These are phyloP conservation scores for Ferrisia virgata DNA, from an alignment of 2,888 invertebrate genomes.

Conservation along the genomic window DNA sequence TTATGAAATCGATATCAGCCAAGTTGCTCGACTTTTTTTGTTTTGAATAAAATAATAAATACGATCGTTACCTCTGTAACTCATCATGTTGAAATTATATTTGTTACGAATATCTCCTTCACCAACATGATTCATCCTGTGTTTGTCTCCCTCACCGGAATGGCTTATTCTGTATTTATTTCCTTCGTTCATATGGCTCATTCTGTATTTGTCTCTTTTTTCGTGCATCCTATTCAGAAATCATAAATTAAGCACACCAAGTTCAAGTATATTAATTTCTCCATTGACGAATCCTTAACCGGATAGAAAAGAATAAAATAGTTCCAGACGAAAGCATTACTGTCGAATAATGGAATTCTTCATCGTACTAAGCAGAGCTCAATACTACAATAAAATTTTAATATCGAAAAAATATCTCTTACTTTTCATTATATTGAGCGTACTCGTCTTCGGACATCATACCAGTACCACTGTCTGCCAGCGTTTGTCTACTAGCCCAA, in stretches of 20 bases:
- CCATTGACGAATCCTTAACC: too few species aligned
- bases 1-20: too few species aligned
- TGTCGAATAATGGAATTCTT: too few species aligned
- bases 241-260: background rate
- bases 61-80: slow-evolving; percentile 36
- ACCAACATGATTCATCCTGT: background rate
- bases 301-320: too few species aligned
- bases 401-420: background rate
- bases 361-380: too few species aligned
- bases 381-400: too few species aligned
- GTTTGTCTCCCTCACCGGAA: background rate
- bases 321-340: too few species aligned
- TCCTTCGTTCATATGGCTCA: background rate
- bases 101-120: background rate
- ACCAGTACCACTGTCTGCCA: slow-evolving; percentile 76
- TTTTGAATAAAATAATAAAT: slow-evolving; percentile 55
- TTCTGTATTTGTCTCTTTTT: background rate
- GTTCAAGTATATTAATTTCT: too few species aligned
- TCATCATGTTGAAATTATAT: background rate
- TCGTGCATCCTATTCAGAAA: background rate
- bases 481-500: slow-evolving; percentile 65
- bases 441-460: slow-evolving; percentile 65
- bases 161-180: background rate
- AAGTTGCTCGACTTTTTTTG: slow-evolving; percentile 60
- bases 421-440: background rate